These are phyloP conservation scores for Caenorhabditis doughertyi DNA, from an alignment of 2,888 invertebrate species.

Conservation along the genomic window DNA sequence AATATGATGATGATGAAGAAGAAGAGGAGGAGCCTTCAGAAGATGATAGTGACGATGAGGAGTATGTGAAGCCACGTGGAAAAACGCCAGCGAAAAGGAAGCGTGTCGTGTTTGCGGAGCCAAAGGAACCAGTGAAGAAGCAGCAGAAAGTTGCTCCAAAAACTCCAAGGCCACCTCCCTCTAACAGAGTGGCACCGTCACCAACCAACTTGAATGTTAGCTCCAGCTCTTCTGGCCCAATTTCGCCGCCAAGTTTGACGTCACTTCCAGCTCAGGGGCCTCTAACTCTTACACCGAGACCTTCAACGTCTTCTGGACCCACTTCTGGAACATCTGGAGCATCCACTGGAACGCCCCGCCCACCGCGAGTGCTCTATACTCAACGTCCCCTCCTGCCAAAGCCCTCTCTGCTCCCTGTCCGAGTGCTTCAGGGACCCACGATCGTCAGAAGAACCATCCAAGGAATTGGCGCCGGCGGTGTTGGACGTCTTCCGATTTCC, in stretches of 20 bases:
- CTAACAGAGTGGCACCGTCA: not conserved
- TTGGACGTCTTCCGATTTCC: not conserved
- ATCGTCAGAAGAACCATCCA: not conserved
- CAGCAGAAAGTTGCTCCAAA: not conserved
- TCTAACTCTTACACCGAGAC: constrained; percentile 1
- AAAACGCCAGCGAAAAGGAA: constrained; percentile 10
- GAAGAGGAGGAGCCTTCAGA: not conserved
- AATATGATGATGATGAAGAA: not conserved
- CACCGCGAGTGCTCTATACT: too few relatives aligned
- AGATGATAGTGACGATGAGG: not conserved
- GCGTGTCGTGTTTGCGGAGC: constrained; percentile 23
- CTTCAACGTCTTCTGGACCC: not conserved
- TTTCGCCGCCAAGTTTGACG: not conserved
- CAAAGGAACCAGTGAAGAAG: constrained; percentile 9
- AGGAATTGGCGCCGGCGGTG: constrained; percentile 24
- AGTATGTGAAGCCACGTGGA: not conserved
- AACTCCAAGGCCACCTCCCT: not conserved
- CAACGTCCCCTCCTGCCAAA: too few relatives aligned
- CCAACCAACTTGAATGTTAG: not conserved
- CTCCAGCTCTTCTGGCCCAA: not conserved
- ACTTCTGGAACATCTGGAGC: not conserved
- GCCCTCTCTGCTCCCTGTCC: not conserved
- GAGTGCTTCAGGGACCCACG: not conserved
- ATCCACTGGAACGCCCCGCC: too few relatives aligned
- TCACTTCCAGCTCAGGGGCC: constrained; percentile 32